Percentiles rank a stretch among this genome's conserved stretches.
Conservation (phyloP, 2,888 invertebrate species). For the Chironomus tentans region DNA sequence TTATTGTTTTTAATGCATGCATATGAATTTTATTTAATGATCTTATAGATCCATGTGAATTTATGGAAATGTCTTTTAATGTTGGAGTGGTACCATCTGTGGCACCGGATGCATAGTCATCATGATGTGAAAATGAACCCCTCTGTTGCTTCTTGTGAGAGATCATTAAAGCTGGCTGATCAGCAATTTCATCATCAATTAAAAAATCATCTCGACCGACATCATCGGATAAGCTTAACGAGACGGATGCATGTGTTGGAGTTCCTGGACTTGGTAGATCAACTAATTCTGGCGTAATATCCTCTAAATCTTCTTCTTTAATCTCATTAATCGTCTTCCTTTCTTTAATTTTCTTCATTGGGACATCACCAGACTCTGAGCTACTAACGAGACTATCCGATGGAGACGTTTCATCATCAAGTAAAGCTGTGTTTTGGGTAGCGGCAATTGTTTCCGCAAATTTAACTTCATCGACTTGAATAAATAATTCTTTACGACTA, state of each 20-base stretch:
- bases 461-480: conserved; percentile 62
- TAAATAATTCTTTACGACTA: conserved; percentile 44
- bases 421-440: conserved; percentile 55
- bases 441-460: conserved; percentile 66
- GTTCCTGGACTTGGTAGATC: conserved; percentile 51
- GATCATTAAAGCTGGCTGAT: conserved; percentile 76
- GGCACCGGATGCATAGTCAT: background rate
- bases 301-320: conserved; percentile 39
- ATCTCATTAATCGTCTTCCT: conserved; percentile 30
- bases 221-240: conserved; percentile 69
- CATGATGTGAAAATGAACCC: conserved; percentile 4
- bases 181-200: conserved; percentile 82
- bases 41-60: conserved; percentile 17
- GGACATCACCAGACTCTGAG: conserved; percentile 30
- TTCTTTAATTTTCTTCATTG: conserved; percentile 34
- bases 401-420: conserved; percentile 77
- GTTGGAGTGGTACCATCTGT: background rate
- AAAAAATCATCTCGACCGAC: conserved; percentile 52
- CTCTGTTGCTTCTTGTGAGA: conserved; percentile 47
- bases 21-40: background rate
- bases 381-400: conserved; percentile 62
- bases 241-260: conserved; percentile 69
- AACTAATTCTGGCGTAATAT: conserved; percentile 40
- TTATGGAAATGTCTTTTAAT: conserved; percentile 8
- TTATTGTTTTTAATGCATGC: background rate